Evolutionary conservation across 1,140 invertebrate species (phyloP), one percentile per base, ranked within the genome.

Genomic region (Calliphora vicina): DNA sequence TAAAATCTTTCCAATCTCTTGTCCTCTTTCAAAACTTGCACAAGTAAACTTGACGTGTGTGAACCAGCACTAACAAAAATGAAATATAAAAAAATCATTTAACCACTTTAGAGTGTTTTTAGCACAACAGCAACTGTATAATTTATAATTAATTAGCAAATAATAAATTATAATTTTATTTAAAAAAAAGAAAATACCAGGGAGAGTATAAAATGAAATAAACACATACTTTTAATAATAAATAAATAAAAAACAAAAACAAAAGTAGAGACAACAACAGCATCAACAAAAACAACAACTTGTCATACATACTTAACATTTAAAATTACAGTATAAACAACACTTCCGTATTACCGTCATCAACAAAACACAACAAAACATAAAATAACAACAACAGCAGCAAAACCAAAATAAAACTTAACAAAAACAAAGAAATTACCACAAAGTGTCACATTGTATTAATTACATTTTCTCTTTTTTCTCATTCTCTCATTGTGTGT

Each of bases 381-480:
- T 2, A 2, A 35, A 35, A 35, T 35, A 35, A 1, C 5, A 78
- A 15, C 35, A 45, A 43, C 74, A 42, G n/a, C n/a, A 25, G 13
- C 35, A 43, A 23, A 78, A 78, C 45, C 74, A 45, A 67, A 67
- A 78, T 35, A n/a, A 73, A 42, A 42, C 13, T n/a, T n/a, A 76
- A 76, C 27, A 76, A n/a, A 76, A 17, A 78, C 13, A 20, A 78
- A 78, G n/a, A 43, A 23, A 42, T 43, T 45, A 43, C 74, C 74
- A 78, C 74, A 78, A 78, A 78, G 74, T 78, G 74, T 78, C 74
- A 78, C 74, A 78, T 78, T 78, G 74, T 78, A 78, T 78, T 78
- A 78, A 78, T 78, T 78, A 78, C 23, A 78, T 78, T 78, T 78
- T 78, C 74, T 78, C 74, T 67, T n/a, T 57, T n/a, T 57, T n/a